phyloP scores from a whole-genome alignment of 2,113 vertebrate genomes.

The Bubo scandiacus region DNA sequence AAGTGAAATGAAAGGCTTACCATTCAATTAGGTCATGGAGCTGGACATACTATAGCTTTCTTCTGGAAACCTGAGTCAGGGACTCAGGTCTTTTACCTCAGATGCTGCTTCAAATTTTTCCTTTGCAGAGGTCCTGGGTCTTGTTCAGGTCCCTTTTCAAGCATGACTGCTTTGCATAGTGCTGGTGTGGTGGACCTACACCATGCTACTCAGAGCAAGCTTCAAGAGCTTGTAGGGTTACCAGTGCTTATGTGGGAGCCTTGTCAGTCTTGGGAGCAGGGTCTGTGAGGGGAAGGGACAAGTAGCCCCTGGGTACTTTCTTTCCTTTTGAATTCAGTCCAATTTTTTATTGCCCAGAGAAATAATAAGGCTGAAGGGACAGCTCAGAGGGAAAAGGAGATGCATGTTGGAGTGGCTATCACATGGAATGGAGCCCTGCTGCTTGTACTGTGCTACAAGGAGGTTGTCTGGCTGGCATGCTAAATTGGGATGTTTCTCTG shows the following conservation, averaged over 20 bases:
- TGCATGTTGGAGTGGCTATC: not conserved
- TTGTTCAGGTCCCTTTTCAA: not conserved
- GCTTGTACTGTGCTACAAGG: not conserved
- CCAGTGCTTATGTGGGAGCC: not conserved
- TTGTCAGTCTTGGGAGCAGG: not conserved
- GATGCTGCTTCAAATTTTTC: not conserved
- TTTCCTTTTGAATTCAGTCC: not conserved
- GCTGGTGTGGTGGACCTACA: not conserved
- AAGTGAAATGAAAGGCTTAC: constrained; percentile 12
- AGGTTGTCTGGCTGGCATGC: not conserved
- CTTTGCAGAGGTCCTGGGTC: not conserved
- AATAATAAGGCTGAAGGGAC: not conserved
- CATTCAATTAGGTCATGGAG: not conserved
- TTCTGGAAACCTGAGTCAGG: not conserved
- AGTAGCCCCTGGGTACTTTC: not conserved
- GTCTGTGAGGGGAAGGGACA: not conserved
- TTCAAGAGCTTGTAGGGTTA: not conserved
- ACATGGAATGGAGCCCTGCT: not conserved
- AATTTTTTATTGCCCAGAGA: not conserved
- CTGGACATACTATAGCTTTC: not conserved
- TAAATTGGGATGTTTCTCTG: not conserved
- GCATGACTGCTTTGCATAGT: not conserved
- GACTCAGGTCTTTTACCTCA: not conserved
- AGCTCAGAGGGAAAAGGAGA: not conserved
- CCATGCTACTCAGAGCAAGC: not conserved